Percentiles rank a stretch among this genome's conserved stretches.
Conservation (phyloP, 2,113 vertebrate species). For the Bettongia penicillata region DNA sequence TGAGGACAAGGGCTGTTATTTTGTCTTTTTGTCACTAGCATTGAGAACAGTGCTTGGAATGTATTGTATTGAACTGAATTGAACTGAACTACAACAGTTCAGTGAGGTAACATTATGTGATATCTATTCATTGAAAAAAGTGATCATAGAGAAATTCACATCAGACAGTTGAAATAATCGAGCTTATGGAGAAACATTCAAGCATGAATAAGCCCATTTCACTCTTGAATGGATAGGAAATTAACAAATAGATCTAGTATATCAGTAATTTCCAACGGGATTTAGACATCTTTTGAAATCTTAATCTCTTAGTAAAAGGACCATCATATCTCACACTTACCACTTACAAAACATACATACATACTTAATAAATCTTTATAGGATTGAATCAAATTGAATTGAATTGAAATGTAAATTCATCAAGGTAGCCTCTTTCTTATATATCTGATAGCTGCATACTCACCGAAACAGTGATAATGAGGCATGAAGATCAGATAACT, state of each 20-base stretch:
- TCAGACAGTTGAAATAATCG: not conserved
- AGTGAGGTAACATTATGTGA: not conserved
- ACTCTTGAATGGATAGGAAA: not conserved
- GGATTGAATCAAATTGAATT: not conserved
- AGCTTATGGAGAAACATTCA: not conserved
- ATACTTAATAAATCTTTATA: not conserved
- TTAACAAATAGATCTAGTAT: not conserved
- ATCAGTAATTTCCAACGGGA: not conserved
- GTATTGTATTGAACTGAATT: not conserved
- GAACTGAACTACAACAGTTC: not conserved
- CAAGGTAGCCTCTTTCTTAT: not conserved
- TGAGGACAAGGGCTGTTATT: not conserved
- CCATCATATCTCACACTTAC: not conserved
- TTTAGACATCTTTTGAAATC: not conserved
- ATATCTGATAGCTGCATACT: not conserved
- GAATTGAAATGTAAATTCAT: not conserved
- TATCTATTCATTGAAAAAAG: not conserved
- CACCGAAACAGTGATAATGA: not conserved
- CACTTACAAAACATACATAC: not conserved
- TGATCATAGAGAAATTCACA: not conserved
- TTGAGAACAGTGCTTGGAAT: not conserved
- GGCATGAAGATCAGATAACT: not conserved
- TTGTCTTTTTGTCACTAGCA: not conserved
- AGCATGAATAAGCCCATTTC: not conserved
- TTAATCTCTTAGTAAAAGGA: not conserved